A percentile compares a stretch with the other conserved stretches of the same genome.
Conservation (phyloP, 1,140 invertebrate species). For the Formica selysi region DNA sequence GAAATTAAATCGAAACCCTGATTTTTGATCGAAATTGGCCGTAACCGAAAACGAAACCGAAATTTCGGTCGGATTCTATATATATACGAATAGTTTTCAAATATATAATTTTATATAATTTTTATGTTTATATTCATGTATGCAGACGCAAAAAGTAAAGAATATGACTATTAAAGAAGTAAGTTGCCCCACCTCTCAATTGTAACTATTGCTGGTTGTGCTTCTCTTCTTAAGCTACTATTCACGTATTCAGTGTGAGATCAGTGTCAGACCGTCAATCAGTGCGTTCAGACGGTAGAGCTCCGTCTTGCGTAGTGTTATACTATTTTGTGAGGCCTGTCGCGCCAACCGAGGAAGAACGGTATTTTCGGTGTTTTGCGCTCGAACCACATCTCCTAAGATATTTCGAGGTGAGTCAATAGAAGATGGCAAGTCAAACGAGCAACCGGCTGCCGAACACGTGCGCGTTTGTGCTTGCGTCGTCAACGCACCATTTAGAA, state of each 20-base stretch:
- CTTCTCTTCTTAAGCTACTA: conserved; percentile 21
- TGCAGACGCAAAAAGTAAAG: background rate
- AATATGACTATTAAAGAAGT: background rate
- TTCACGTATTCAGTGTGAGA: conserved; percentile 15
- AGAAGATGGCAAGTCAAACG: background rate
- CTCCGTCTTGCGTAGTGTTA: conserved; percentile 30
- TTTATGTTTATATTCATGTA: background rate
- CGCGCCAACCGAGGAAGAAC: conserved; percentile 43
- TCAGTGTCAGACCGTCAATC: conserved; percentile 55
- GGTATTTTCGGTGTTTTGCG: conserved; percentile 58
- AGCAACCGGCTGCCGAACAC: conserved; percentile 28
- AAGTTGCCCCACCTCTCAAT: conserved; percentile 4
- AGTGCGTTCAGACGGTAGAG: conserved; percentile 26
- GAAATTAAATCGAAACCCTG: background rate
- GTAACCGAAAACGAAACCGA: background rate
- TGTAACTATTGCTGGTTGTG: conserved; percentile 28
- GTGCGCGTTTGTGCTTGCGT: conserved; percentile 1
- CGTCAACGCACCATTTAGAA: conserved; percentile 18
- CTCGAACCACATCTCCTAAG: conserved; percentile 53
- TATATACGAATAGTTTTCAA: no score
- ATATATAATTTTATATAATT: conserved; percentile 1
- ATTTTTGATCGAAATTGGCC: background rate
- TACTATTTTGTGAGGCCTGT: conserved; percentile 42
- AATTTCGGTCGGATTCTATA: background rate
- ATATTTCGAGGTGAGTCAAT: conserved; percentile 60